Percentiles rank a stretch among this genome's conserved stretches.
These are phyloP conservation scores for Ceriagrion tenellum DNA, from an alignment of 2,888 invertebrate species.

Conservation along the genomic window DNA sequence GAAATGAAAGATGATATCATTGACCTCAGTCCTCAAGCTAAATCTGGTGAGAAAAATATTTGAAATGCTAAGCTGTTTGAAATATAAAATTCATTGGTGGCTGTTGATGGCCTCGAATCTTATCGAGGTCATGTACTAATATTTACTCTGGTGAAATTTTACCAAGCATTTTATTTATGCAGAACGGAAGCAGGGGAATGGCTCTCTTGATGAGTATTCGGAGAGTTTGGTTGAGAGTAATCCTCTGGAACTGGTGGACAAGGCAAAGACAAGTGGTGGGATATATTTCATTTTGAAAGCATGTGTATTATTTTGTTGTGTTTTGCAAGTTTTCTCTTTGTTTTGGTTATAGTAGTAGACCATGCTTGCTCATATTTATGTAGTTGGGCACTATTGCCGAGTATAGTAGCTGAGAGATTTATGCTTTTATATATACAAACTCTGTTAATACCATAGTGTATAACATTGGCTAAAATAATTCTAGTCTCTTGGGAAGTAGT, in stretches of 20 bases:
- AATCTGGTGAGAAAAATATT: constrained; percentile 61
- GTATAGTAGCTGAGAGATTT: neutral
- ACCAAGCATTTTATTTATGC: constrained; percentile 40
- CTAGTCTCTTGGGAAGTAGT: no score
- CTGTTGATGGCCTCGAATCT: neutral
- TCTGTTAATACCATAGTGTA: no score
- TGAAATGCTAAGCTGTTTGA: neutral
- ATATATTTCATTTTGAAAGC: constrained; percentile 42
- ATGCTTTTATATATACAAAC: neutral
- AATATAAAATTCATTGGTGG: neutral
- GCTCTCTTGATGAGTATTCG: constrained; percentile 54
- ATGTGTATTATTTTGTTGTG: neutral
- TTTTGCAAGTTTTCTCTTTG: neutral
- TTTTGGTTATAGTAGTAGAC: neutral
- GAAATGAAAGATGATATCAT: constrained; percentile 85
- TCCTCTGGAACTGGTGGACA: constrained; percentile 2
- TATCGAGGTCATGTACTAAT: neutral
- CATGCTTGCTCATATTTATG: constrained; percentile 6
- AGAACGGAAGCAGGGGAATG: constrained; percentile 47
- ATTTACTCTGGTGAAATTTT: neutral
- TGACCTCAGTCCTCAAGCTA: constrained; percentile 73
- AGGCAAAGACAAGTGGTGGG: constrained; percentile 56
- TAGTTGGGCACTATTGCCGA: neutral
- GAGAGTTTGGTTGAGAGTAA: constrained; percentile 53
- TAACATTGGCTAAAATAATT: no score